Conservation (phyloP, 2,797 vertebrate genomes). For the Schizothorax lantsangensis region DNA sequence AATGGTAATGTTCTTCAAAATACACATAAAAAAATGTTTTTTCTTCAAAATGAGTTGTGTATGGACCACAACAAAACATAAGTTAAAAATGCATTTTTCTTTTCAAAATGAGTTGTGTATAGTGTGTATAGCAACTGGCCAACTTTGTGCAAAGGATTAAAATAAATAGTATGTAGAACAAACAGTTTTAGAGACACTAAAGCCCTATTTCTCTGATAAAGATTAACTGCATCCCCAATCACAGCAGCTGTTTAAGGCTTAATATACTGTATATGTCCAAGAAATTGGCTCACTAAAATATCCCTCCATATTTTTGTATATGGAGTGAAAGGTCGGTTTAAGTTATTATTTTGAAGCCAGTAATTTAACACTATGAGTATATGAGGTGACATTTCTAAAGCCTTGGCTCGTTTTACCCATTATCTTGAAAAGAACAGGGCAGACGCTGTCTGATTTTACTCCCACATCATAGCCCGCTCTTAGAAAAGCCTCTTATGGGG, state of each 20-base stretch:
- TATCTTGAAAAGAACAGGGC: slow-evolving; percentile 29
- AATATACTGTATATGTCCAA: not conserved
- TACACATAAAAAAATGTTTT: no score
- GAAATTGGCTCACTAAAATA: not conserved
- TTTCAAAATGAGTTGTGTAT: slow-evolving; percentile 23
- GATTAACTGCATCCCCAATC: not conserved
- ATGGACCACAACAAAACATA: slow-evolving; percentile 49
- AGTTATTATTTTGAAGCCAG: slow-evolving; percentile 30
- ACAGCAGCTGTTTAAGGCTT: not conserved
- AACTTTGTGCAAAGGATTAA: slow-evolving; percentile 17
- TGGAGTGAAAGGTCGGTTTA: slow-evolving; percentile 25
- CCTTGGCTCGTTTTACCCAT: not conserved
- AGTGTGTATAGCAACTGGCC: not conserved
- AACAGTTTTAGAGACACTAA: not conserved
- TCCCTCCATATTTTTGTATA: not conserved
- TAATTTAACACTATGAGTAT: slow-evolving; percentile 32
- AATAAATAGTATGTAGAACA: slow-evolving; percentile 14
- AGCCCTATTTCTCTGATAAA: slow-evolving; percentile 1
- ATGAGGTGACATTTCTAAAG: slow-evolving; percentile 31
- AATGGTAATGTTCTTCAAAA: no score
- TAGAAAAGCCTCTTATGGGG: slow-evolving; percentile 24
- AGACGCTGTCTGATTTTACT: slow-evolving; percentile 30
- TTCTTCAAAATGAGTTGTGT: no score
- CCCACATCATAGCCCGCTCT: not conserved
- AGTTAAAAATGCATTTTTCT: slow-evolving; percentile 12